Evolutionary conservation across 2,888 invertebrate genomes (phyloP).

Genomic region (Cyaniris semiargus): DNA sequence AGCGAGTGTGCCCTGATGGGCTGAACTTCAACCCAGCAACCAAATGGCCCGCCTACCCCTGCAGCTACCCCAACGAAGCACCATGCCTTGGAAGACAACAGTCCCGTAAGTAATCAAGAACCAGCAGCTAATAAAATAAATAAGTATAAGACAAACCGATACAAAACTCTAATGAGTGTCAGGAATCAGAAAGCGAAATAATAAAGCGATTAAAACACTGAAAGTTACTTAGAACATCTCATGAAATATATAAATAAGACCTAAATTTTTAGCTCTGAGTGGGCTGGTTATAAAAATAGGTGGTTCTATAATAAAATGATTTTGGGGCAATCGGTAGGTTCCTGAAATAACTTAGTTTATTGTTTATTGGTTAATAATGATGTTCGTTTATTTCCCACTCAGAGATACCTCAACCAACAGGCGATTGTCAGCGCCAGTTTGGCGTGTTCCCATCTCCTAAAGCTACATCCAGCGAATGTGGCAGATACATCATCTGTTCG

Average conservation of each 20-base stretch:
- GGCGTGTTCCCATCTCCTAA: constrained; percentile 83
- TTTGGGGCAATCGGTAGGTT: neutral
- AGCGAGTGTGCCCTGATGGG: constrained; percentile 88
- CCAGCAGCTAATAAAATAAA: too few relatives aligned
- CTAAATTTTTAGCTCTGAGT: too few relatives aligned
- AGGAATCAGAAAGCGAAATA: too few relatives aligned
- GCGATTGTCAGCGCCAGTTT: constrained; percentile 88
- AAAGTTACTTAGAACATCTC: too few relatives aligned
- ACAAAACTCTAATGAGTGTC: too few relatives aligned
- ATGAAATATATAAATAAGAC: too few relatives aligned
- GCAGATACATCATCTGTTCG: constrained; percentile 88
- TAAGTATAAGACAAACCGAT: too few relatives aligned
- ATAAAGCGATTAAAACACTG: too few relatives aligned
- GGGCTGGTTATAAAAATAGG: too few relatives aligned
- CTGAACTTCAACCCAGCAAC: constrained; percentile 85
- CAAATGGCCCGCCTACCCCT: constrained; percentile 84
- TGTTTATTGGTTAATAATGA: neutral
- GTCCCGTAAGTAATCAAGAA: constrained; percentile 73
- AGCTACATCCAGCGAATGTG: constrained; percentile 75
- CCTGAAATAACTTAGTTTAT: neutral
- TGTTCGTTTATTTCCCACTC: constrained; percentile 25
- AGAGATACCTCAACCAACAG: constrained; percentile 84
- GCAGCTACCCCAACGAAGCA: constrained; percentile 90
- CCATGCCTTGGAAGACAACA: constrained; percentile 83
- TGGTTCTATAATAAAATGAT: too few relatives aligned